Evolutionary conservation across 2,888 invertebrate species (phyloP).

Genomic region (Nasonia oneida): DNA sequence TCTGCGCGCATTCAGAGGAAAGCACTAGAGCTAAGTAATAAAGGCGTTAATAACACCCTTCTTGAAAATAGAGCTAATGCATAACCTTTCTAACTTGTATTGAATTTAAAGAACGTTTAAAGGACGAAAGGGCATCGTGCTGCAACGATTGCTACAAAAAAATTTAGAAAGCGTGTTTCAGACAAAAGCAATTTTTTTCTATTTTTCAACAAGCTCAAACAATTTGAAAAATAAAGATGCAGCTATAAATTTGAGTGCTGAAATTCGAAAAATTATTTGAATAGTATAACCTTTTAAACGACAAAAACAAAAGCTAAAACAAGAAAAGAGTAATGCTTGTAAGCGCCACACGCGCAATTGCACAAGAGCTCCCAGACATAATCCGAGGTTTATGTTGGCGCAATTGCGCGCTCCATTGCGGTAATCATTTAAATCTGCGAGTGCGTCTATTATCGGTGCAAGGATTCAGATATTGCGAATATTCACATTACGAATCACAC

Average conservation of each 20-base stretch:
- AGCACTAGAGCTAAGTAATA: constrained; percentile 1
- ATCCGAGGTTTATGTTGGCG: constrained; percentile 65
- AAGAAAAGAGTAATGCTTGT: background rate
- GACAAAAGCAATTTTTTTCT: too few relatives aligned
- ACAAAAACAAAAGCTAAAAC: background rate
- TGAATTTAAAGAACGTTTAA: background rate
- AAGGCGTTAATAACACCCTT: background rate
- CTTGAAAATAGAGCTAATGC: background rate
- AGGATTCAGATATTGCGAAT: background rate
- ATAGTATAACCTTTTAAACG: too few relatives aligned
- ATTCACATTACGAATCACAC: background rate
- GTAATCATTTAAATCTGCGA: constrained; percentile 63
- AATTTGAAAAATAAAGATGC: too few relatives aligned
- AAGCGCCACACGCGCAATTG: constrained; percentile 59
- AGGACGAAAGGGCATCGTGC: background rate
- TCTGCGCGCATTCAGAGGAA: background rate
- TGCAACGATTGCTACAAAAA: background rate
- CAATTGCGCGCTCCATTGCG: constrained; percentile 53
- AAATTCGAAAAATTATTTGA: too few relatives aligned
- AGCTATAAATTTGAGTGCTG: too few relatives aligned
- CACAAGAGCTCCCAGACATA: constrained; percentile 61
- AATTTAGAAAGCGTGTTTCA: too few relatives aligned
- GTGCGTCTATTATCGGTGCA: constrained; percentile 41
- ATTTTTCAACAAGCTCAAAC: too few relatives aligned
- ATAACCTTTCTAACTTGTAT: background rate